A percentile compares a stretch with the other conserved stretches of the same genome.
Conservation (phyloP, 2,888 invertebrate species). For the Tipula lateralis region DNA sequence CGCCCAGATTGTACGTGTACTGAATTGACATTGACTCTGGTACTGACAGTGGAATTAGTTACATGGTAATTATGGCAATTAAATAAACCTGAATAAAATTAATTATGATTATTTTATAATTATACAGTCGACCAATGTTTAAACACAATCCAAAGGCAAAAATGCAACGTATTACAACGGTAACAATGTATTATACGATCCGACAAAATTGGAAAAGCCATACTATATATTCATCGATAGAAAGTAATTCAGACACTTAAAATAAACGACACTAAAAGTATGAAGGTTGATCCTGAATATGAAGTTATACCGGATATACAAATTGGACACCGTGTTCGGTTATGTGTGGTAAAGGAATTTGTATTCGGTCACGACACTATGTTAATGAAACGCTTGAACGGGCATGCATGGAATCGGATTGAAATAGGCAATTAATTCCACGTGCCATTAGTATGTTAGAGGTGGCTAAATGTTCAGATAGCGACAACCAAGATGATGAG, state of each 20-base stretch:
- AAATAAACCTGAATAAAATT: background rate
- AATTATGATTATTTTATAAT: background rate
- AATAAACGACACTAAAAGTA: constrained; percentile 62
- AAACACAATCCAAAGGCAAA: constrained; percentile 73
- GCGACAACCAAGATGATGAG: constrained; percentile 37
- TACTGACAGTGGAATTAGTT: constrained; percentile 87
- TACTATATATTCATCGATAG: constrained; percentile 70
- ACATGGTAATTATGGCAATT: constrained; percentile 57
- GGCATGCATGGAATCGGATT: constrained; percentile 62
- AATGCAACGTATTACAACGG: constrained; percentile 88
- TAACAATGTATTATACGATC: constrained; percentile 82
- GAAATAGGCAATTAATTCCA: constrained; percentile 69
- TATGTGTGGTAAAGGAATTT: constrained; percentile 80
- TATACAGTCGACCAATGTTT: constrained; percentile 72
- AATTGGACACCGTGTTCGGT: constrained; percentile 79
- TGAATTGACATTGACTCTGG: constrained; percentile 87
- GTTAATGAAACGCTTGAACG: constrained; percentile 64
- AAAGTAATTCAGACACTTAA: constrained; percentile 60
- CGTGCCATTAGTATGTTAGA: constrained; percentile 88
- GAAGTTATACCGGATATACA: constrained; percentile 67
- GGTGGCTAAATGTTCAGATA: constrained; percentile 66
- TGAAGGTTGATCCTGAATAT: constrained; percentile 65
- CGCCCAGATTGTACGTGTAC: constrained; percentile 86
- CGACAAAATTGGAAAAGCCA: constrained; percentile 62
- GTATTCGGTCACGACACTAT: constrained; percentile 72